Conservation (phyloP, 1,140 invertebrate genomes). For the Nephila pilipes region DNA sequence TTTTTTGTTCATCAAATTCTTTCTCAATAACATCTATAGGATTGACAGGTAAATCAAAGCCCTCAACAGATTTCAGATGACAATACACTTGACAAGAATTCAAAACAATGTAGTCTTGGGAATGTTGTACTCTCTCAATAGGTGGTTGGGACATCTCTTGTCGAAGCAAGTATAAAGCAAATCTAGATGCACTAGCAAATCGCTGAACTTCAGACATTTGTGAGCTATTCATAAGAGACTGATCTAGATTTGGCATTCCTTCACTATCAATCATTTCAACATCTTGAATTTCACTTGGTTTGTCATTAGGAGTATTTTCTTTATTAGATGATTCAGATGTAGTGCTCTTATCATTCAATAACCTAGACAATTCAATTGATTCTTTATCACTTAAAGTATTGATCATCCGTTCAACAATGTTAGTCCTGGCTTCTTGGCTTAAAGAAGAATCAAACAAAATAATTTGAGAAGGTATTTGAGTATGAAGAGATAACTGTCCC, state of each 20-base stretch:
- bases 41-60: slow-evolving; percentile 5
- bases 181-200: slow-evolving; percentile 81
- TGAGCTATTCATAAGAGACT: background rate
- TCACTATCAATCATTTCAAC: background rate
- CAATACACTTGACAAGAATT: slow-evolving; percentile 82
- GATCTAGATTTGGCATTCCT: background rate
- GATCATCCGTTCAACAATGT: slow-evolving; percentile 62
- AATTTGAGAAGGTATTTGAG: slow-evolving; percentile 85
- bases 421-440: slow-evolving; percentile 65
- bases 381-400: slow-evolving; percentile 50
- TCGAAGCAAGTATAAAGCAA: slow-evolving; percentile 83
- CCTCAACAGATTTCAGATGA: background rate
- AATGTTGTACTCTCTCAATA: slow-evolving; percentile 81
- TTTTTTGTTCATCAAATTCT: background rate
- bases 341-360: background rate
- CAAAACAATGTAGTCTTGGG: slow-evolving; percentile 86
- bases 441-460: slow-evolving; percentile 84
- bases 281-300: background rate
- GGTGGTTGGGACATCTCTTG: slow-evolving; percentile 78
- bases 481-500: slow-evolving; percentile 82
- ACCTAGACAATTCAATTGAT: slow-evolving; percentile 37
- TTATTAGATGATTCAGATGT: background rate
- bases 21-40: slow-evolving; percentile 24
- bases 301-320: background rate
- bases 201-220: background rate